Conservation (phyloP, 2,113 vertebrate species). For the Mola mola region DNA sequence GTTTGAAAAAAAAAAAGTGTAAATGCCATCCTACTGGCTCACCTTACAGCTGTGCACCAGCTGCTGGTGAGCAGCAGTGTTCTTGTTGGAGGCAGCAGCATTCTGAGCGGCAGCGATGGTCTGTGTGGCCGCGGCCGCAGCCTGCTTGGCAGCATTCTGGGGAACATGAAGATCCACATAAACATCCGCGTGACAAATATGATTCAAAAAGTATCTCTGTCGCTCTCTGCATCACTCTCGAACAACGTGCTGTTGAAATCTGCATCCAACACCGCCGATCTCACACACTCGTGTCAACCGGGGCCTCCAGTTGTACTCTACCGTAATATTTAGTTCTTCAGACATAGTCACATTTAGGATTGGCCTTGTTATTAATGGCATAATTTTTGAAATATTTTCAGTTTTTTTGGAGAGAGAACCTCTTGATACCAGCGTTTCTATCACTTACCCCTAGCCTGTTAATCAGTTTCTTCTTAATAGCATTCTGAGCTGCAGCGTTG, state of each 20-base stretch:
- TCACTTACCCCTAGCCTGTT: constrained; percentile 91
- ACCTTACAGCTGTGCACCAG: constrained; percentile 99
- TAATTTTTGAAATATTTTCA: constrained; percentile 2
- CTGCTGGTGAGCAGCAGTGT: constrained; percentile 94
- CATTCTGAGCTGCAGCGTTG: constrained; percentile 96
- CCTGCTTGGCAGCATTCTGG: constrained; percentile 96
- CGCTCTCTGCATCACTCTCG: not conserved
- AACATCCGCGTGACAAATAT: no score
- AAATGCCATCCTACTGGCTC: constrained; percentile 24
- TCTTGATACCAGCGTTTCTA: not conserved
- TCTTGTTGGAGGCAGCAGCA: constrained; percentile 95
- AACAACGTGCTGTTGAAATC: no score
- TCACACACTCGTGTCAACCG: no score
- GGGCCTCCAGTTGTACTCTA: no score
- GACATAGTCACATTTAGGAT: constrained; percentile 12
- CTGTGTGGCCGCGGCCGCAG: constrained; percentile 95
- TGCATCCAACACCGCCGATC: no score
- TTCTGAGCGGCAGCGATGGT: constrained; percentile 98
- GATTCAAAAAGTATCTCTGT: no score
- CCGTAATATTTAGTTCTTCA: not conserved
- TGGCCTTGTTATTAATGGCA: not conserved
- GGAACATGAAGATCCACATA: constrained; percentile 12
- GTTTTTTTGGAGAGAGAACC: not conserved
- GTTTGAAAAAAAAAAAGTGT: no score
- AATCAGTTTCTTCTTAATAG: constrained; percentile 98